Evolutionary conservation across 2,113 vertebrate genomes (phyloP).

Genomic region (Eudorcas thomsonii): DNA sequence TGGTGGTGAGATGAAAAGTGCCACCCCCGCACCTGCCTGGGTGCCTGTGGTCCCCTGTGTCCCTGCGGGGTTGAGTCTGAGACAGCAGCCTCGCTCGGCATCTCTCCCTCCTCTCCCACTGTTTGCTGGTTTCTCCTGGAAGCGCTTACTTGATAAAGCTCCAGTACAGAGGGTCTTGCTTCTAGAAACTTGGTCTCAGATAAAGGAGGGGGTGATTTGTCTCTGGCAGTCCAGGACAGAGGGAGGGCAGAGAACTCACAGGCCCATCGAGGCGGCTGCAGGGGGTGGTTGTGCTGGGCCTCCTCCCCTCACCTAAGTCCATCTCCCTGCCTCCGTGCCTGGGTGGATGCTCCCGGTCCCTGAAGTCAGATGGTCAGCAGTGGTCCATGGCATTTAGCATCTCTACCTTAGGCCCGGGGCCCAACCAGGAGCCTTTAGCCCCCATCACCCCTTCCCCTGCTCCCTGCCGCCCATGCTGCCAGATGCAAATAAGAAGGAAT

Average conservation of each 20-base stretch:
- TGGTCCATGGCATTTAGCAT: fast-evolving
- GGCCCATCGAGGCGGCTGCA: fast-evolving
- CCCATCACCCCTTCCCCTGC: background rate
- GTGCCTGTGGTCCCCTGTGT: fast-evolving
- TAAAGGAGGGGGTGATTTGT: background rate
- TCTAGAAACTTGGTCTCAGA: background rate
- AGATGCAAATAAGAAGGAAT: background rate
- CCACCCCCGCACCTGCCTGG: background rate
- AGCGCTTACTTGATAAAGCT: background rate
- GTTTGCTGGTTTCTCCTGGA: background rate
- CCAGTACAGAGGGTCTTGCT: background rate
- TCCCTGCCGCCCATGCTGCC: background rate
- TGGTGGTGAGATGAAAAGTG: fast-evolving
- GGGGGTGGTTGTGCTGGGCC: fast-evolving
- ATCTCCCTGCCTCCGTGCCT: fast-evolving
- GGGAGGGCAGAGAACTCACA: fast-evolving
- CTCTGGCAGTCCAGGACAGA: fast-evolving
- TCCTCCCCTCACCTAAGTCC: background rate
- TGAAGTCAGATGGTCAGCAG: background rate
- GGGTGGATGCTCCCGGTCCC: background rate
- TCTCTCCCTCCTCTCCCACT: fast-evolving
- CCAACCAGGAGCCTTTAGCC: background rate
- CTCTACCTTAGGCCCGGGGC: background rate
- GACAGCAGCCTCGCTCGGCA: fast-evolving
- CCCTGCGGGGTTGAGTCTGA: fast-evolving